These are phyloP conservation scores for Dendropsophus ebraccatus DNA, from an alignment of 2,113 vertebrate genomes.

Conservation along the genomic window DNA sequence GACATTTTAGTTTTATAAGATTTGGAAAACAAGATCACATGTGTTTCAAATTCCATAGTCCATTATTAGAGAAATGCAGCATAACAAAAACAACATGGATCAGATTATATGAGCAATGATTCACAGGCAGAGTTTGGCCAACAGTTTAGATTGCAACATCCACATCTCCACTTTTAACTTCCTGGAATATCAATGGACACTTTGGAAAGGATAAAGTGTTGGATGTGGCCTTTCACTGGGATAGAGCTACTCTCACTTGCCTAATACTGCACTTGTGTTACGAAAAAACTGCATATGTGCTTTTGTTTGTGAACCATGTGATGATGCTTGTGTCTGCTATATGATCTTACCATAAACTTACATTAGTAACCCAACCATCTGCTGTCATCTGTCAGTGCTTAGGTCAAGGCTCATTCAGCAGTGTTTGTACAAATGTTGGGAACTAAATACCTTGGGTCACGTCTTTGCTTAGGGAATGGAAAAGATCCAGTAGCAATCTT, in stretches of 20 bases:
- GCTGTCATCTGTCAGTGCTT: slow-evolving; percentile 37
- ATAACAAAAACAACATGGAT: slow-evolving; percentile 2
- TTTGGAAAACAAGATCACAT: not conserved
- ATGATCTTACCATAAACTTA: slow-evolving; percentile 18
- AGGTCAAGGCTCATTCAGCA: slow-evolving; percentile 45
- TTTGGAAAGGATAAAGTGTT: not conserved
- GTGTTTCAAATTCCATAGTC: not conserved
- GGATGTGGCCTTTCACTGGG: not conserved
- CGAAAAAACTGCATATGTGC: not conserved
- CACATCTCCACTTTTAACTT: slow-evolving; percentile 26
- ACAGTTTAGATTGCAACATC: not conserved
- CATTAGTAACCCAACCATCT: slow-evolving; percentile 17
- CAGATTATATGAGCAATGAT: slow-evolving; percentile 8
- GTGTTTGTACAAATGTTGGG: slow-evolving; percentile 46
- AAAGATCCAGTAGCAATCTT: not conserved
- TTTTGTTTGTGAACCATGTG: slow-evolving; percentile 25
- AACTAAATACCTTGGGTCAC: not conserved
- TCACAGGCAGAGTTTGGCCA: slow-evolving; percentile 14
- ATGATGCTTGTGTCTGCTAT: not conserved
- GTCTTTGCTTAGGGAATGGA: slow-evolving; percentile 28
- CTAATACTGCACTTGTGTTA: slow-evolving; percentile 3
- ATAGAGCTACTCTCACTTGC: not conserved
- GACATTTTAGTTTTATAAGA: not conserved
- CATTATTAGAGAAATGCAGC: not conserved
- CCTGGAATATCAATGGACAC: slow-evolving; percentile 17